A percentile compares a stretch with the other conserved stretches of the same genome.
Conservation (phyloP, 1,140 invertebrate species). For the Tribolium madens region DNA sequence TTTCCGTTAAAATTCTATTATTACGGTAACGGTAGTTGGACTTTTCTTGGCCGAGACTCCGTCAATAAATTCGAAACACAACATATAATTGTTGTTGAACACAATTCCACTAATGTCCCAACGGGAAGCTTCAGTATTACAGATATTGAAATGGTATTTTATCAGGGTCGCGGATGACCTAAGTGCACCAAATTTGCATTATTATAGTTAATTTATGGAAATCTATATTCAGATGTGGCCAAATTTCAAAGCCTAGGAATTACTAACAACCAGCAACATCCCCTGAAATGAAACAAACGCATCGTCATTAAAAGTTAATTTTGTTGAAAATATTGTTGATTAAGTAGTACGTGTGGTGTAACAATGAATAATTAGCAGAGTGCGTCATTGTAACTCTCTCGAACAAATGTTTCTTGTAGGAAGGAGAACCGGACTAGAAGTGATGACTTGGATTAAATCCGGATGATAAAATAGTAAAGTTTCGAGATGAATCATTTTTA, state of each 20-base stretch:
- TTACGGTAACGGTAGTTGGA: not conserved
- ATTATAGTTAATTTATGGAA: conserved; percentile 29
- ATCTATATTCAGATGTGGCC: not conserved
- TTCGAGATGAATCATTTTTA: conserved; percentile 7
- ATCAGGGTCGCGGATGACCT: conserved; percentile 20
- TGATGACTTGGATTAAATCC: not conserved
- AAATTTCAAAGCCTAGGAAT: conserved; percentile 8
- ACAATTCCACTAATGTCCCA: not conserved
- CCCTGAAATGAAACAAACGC: not conserved
- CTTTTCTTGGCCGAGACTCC: not conserved
- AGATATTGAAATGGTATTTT: conserved; percentile 33
- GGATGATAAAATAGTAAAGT: not conserved
- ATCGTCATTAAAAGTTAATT: not conserved
- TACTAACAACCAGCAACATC: not conserved
- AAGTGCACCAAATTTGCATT: conserved; percentile 18
- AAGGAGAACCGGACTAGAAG: not conserved
- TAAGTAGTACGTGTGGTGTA: not conserved
- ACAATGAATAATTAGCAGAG: conserved; percentile 23
- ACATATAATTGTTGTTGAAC: conserved; percentile 11
- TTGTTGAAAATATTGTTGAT: not conserved
- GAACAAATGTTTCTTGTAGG: not conserved
- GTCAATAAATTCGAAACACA: not conserved
- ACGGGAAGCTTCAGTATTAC: conserved; percentile 3
- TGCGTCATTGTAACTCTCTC: not conserved
- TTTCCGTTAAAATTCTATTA: conserved; percentile 10